Conservation (phyloP, 2,888 invertebrate genomes). For the Philhelius pedissequus region DNA sequence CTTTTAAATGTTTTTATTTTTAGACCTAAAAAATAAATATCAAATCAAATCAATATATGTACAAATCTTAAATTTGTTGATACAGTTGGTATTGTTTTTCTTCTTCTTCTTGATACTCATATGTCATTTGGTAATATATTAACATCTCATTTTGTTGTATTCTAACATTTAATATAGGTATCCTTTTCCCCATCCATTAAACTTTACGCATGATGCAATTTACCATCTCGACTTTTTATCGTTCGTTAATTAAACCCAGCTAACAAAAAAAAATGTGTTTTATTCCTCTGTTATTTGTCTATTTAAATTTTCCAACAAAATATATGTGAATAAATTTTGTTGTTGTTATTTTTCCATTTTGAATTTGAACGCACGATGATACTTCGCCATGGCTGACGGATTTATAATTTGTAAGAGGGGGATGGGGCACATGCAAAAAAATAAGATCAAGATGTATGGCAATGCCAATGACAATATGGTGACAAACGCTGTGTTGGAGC, state of each 20-base stretch:
- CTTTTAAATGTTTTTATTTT: no score
- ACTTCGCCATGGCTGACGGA: conserved; percentile 41
- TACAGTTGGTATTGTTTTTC: no score
- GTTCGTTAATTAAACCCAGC: conserved; percentile 45
- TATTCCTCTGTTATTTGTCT: neutral
- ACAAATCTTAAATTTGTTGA: no score
- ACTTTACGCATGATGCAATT: conserved; percentile 19
- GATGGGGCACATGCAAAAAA: neutral
- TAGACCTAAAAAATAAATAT: no score
- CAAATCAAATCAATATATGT: no score
- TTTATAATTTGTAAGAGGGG: conserved; percentile 33
- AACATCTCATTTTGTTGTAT: no score
- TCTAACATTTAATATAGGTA: no score
- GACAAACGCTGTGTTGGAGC: neutral
- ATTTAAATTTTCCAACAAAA: neutral
- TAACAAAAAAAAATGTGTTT: conserved; percentile 1
- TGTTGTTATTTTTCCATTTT: neutral
- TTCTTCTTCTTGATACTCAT: no score
- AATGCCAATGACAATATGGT: neutral
- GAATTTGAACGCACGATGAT: conserved; percentile 28
- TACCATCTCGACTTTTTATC: conserved; percentile 13
- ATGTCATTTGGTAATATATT: no score
- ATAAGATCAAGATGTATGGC: conserved; percentile 33
- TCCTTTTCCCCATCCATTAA: neutral
- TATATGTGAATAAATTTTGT: neutral